Base-by-base conservation (phyloP, 2,797 vertebrate genomes). In the Graptemys geographica region DNA sequence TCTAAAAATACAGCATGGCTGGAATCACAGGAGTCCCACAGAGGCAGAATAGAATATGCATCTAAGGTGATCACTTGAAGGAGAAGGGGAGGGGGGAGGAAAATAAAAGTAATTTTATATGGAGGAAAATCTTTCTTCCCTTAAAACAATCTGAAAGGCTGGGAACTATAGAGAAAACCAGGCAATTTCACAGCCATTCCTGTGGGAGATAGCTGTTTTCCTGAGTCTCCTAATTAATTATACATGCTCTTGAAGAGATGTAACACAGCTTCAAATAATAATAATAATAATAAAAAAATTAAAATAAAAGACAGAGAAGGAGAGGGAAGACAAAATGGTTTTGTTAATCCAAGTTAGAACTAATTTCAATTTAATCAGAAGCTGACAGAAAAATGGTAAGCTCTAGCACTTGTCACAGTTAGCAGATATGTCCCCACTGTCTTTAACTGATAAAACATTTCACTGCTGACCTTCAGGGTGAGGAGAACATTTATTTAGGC, bases 221-320 rank as follows among this genome's bases (percentile, higher is more conserved):
- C 90, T 95, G 72, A 92, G 85, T 56, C 59, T 94, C 82, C 92
- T 94, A 96, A 96, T 97, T 96, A 97, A 98, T 98, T 97, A 97
- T 89, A 82, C 85, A 90, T 94, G 94, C 89, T 84, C 91, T 19
- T 78, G 76, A 96, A 93, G 87, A 95, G 59, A 93, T 56, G 86
- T 37, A 94, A 89, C 25, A 2, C 55, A 69, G 8, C 90, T 96
- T 93, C 9, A 5, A 94, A 93, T 89, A 81, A 62, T 62, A 84
- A 76, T 86, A 84, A 76, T 86, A 31, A 89, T 90, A 84, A 90
- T 74, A 59, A 93, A 81, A 6, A 6, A 8, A 78, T 88, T 57
- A 78, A 91, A 83, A 92, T 86, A 47, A 83, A 91, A 93, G 80
- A 84, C 33, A 79, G 78, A 79, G 56, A 76, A 44, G 33, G 31